Base-by-base conservation (phyloP, 2,113 vertebrate species). In the Dasyornis broadbenti region DNA sequence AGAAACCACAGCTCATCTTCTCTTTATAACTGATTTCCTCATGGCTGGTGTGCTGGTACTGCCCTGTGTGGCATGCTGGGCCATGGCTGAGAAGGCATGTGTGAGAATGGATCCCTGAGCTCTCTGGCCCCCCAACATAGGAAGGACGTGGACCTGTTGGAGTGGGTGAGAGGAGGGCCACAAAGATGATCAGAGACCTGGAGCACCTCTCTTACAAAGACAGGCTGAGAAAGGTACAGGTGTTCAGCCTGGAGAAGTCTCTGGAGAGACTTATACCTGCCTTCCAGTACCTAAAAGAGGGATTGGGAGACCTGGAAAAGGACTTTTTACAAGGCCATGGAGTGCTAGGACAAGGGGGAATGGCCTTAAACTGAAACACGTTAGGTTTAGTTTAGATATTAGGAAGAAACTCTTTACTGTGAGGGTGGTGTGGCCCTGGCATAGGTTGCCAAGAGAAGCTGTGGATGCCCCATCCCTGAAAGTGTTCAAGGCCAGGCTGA, bases 231-330 rank as follows among this genome's bases (percentile, higher is more conserved):
- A 28, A 57, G 33, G 7, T 57, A 27, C 37, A 37, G 22, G 28
- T 33, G 28, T 33, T 73, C 33, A 50, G 44, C 27, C 15, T 44
- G 60, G 37, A 73, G 44, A 59, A 73, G 50, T 81, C 27, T 52
- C 12, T 0, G 0, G 26, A 6, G 24, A 17, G n/a, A 40, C 16
- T 28, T 44, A 27, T 11, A 57, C 21, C 33, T 42, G 14, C 44
- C 19, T 81, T 81, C 33, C 15, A 44, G 6, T 50, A 72, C 27
- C 8, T 37, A 44, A 44, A 44, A 44, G 10, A 8, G 13, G 7
- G 22, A 12, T 57, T 22, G 57, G 22, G 15, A 65, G 31, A 50
- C 31, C 12, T 44, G 44, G 12, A 50, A 35, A 72, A 42, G 11
- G 8, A 50, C 11, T 49, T 80, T 64, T 49, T 42, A 56, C 66